Evolutionary conservation across 1,140 invertebrate genomes (phyloP).

Genomic region (Drosophila sulfurigaster): DNA sequence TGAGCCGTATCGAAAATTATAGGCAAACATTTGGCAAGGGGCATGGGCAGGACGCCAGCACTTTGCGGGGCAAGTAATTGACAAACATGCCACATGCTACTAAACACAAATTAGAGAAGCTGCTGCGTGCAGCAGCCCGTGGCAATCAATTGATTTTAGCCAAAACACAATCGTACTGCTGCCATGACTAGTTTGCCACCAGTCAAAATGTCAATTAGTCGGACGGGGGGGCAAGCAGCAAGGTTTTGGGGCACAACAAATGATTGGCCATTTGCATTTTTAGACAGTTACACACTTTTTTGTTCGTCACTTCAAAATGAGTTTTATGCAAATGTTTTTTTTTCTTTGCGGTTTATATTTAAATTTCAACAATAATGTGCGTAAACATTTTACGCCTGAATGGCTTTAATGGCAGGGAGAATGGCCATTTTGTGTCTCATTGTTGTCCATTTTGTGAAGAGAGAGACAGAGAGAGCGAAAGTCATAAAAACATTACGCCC

Average conservation of each 20-base stretch:
- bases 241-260: conserved; percentile 11
- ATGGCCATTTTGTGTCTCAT: conserved; percentile 34
- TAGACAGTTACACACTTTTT: conserved; percentile 29
- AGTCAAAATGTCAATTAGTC: conserved; percentile 76
- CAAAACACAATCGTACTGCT: conserved; percentile 1
- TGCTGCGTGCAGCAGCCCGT: conserved; percentile 41
- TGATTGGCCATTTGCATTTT: conserved; percentile 63
- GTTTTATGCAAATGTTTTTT: conserved; percentile 67
- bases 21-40: conserved; percentile 64
- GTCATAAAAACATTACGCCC: conserved; percentile 78
- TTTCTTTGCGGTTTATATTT: conserved; percentile 38
- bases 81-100: conserved; percentile 80
- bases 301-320: conserved; percentile 45
- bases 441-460: conserved; percentile 34
- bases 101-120: conserved; percentile 77
- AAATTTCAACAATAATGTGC: conserved; percentile 63
- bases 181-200: conserved; percentile 46
- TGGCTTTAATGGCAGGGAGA: conserved; percentile 27
- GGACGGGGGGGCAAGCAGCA: not conserved
- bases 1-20: conserved; percentile 57
- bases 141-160: conserved; percentile 76
- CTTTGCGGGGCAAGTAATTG: conserved; percentile 62
- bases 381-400: conserved; percentile 43
- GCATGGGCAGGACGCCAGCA: not conserved
- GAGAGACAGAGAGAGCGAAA: not conserved